A percentile compares a stretch with the other conserved stretches of the same genome.
phyloP scores from a whole-genome alignment of 2,113 vertebrate species.

The Lathamus discolor region DNA sequence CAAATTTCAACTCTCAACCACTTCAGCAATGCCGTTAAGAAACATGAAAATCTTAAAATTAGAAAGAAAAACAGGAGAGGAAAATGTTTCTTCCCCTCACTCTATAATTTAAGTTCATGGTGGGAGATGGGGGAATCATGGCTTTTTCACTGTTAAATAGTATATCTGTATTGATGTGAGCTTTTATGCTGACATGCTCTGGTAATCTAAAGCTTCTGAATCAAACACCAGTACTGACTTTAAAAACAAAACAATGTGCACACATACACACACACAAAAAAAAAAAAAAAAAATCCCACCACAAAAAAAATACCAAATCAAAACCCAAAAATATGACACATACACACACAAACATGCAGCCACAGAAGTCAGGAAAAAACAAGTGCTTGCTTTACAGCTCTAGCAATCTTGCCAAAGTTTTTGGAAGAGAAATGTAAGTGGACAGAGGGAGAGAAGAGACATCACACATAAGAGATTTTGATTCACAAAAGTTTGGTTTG shows the following conservation, averaged over 20 bases:
- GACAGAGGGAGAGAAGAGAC: not conserved
- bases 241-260: not conserved
- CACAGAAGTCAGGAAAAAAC: not conserved
- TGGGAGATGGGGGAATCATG: not conserved
- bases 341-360: not conserved
- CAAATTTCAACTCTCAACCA: not conserved
- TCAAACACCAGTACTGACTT: not conserved
- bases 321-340: not conserved
- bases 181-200: not conserved
- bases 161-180: not conserved
- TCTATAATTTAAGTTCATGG: not conserved
- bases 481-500: not conserved
- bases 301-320: not conserved
- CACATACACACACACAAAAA: not conserved
- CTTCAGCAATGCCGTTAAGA: not conserved
- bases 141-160: not conserved
- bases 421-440: not conserved
- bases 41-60: not conserved
- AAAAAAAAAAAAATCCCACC: not conserved
- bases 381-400: not conserved
- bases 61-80: not conserved
- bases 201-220: not conserved
- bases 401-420: not conserved
- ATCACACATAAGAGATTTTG: not conserved
- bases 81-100: not conserved